These are phyloP conservation scores for Falco biarmicus DNA, from an alignment of 2,797 vertebrate genomes.

Conservation along the genomic window DNA sequence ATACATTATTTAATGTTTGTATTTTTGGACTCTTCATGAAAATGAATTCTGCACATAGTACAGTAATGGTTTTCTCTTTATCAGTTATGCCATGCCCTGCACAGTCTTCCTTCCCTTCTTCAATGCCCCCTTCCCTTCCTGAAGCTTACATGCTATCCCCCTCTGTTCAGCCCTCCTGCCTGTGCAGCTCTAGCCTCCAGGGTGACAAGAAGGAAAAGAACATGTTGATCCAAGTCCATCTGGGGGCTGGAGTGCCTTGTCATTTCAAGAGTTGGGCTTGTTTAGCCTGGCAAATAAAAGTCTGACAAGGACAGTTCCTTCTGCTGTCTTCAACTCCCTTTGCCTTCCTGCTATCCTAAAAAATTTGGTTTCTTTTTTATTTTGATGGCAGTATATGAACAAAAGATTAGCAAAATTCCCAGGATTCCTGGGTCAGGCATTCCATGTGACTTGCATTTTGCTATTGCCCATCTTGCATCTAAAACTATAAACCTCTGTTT, in stretches of 20 bases:
- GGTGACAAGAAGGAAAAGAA: not conserved
- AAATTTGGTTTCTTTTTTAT: not conserved
- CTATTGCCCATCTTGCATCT: not conserved
- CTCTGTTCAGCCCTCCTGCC: not conserved
- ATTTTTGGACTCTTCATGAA: not conserved
- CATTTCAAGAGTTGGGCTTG: not conserved
- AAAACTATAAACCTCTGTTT: not conserved
- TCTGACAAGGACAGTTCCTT: not conserved
- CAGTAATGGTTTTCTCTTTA: not conserved
- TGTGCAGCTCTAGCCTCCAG: not conserved
- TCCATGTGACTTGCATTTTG: not conserved
- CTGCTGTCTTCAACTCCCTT: not conserved
- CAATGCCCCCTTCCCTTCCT: not conserved
- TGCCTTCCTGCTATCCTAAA: not conserved
- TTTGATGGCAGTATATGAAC: not conserved
- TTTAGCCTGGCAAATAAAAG: not conserved
- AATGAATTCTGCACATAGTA: not conserved
- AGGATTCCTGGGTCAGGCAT: not conserved
- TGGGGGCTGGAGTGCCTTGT: not conserved
- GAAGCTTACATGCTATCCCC: not conserved
- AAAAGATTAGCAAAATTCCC: not conserved
- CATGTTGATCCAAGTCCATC: not conserved
- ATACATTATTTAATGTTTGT: not conserved
- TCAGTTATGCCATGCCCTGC: not conserved
- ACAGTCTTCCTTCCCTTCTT: not conserved